These are phyloP conservation scores for Pegoplata infirma DNA, from an alignment of 2,888 invertebrate species.

Conservation along the genomic window DNA sequence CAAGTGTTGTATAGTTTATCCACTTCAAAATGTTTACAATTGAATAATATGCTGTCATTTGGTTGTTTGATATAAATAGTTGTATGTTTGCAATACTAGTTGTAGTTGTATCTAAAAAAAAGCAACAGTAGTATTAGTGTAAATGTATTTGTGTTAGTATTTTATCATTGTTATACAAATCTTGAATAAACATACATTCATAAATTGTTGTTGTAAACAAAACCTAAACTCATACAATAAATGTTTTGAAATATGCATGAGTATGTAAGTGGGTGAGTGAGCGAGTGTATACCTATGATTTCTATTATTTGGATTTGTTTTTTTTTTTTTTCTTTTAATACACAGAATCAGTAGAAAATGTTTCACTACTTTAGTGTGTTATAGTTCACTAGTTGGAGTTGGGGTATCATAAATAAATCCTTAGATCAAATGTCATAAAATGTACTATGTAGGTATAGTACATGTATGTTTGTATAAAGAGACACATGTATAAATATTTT, in stretches of 20 bases:
- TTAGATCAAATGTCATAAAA: slow-evolving; percentile 59
- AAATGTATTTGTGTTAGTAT: not conserved
- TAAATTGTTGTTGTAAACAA: slow-evolving; percentile 64
- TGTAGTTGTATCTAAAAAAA: no score
- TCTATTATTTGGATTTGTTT: slow-evolving; percentile 36
- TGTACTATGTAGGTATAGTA: slow-evolving; percentile 37
- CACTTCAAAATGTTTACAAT: slow-evolving; percentile 73
- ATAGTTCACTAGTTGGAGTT: slow-evolving; percentile 39
- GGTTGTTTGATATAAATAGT: slow-evolving; percentile 64
- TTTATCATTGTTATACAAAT: slow-evolving; percentile 39
- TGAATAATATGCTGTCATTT: slow-evolving; percentile 76
- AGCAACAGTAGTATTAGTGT: not conserved
- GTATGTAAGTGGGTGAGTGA: not conserved
- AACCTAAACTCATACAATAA: slow-evolving; percentile 46
- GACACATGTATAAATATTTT: slow-evolving; percentile 24
- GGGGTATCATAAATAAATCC: slow-evolving; percentile 61
- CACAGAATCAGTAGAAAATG: slow-evolving; percentile 22
- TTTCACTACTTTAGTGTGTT: slow-evolving; percentile 33
- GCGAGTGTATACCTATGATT: slow-evolving; percentile 39
- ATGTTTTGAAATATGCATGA: slow-evolving; percentile 44
- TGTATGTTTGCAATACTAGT: not conserved
- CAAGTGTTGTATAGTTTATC: slow-evolving; percentile 66
- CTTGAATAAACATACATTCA: slow-evolving; percentile 27
- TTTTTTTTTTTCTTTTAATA: no score
- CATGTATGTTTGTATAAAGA: slow-evolving; percentile 6